Conservation (phyloP, 2,888 invertebrate genomes). For the Cosmorhoe ocellata region DNA sequence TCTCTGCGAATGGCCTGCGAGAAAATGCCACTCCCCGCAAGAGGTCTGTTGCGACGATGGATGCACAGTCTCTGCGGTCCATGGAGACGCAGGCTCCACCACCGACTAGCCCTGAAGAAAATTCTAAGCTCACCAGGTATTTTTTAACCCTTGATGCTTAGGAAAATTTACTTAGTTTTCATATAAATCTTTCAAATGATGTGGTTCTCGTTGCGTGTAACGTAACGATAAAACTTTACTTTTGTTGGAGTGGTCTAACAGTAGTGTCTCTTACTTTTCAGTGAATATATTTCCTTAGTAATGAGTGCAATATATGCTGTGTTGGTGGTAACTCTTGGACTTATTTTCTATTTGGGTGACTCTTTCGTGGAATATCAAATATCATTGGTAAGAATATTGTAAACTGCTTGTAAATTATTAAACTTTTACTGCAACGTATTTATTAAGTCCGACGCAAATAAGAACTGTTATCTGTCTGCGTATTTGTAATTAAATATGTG, state of each 20-base stretch:
- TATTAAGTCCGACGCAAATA: too few species aligned
- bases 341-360: constrained; percentile 85
- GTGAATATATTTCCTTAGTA: constrained; percentile 83
- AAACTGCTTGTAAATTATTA: too few species aligned
- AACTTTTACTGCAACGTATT: too few species aligned
- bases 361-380: constrained; percentile 72
- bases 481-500: too few species aligned
- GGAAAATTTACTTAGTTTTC: too few species aligned
- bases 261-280: constrained; percentile 58
- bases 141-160: not conserved
- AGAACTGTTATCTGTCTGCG: too few species aligned
- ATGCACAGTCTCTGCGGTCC: constrained; percentile 73
- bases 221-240: too few species aligned
- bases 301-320: constrained; percentile 87
- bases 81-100: constrained; percentile 74
- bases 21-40: constrained; percentile 64
- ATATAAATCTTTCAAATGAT: too few species aligned
- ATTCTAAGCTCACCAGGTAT: constrained; percentile 72
- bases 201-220: too few species aligned
- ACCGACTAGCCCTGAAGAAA: constrained; percentile 72
- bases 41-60: constrained; percentile 69
- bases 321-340: constrained; percentile 85
- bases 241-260: too few species aligned
- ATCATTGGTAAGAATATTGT: constrained; percentile 84
- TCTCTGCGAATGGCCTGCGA: constrained; percentile 54